These are phyloP conservation scores for Aspidoscelis tigris DNA, from an alignment of 2,113 vertebrate species.

Conservation along the genomic window DNA sequence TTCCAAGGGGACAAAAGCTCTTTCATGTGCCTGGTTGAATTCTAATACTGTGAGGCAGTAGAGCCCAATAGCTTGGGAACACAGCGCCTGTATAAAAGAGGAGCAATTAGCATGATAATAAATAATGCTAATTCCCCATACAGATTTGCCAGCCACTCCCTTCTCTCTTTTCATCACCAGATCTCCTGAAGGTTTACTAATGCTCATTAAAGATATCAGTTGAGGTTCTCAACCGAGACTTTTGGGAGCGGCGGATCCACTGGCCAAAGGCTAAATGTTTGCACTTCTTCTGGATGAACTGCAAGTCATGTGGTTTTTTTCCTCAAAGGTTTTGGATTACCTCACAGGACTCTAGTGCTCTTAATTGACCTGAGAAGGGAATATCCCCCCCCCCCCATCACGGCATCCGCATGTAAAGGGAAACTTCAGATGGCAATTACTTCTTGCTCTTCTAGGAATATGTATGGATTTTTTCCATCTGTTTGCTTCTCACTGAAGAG, in stretches of 20 bases:
- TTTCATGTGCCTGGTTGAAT: neutral
- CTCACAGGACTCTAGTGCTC: too few relatives aligned
- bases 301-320: neutral
- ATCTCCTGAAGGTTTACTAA: neutral
- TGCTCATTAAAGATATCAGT: neutral
- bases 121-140: neutral
- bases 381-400: too few relatives aligned
- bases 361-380: neutral
- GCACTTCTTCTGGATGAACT: neutral
- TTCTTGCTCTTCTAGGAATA: too few relatives aligned
- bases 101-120: slow-evolving; percentile 22
- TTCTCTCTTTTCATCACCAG: neutral
- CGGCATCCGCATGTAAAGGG: too few relatives aligned
- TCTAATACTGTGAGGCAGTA: slow-evolving; percentile 2
- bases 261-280: neutral
- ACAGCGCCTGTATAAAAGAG: neutral
- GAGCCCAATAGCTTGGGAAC: neutral
- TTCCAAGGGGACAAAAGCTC: neutral
- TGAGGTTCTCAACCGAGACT: neutral
- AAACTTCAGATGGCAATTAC: too few relatives aligned
- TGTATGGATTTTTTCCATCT: too few relatives aligned
- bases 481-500: too few relatives aligned
- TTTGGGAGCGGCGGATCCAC: neutral
- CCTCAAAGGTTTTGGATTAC: neutral
- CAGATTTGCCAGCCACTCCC: neutral